Conservation (phyloP, 37 sponge, comb jelly and placozoan species). For the Spongilla lacustris region DNA sequence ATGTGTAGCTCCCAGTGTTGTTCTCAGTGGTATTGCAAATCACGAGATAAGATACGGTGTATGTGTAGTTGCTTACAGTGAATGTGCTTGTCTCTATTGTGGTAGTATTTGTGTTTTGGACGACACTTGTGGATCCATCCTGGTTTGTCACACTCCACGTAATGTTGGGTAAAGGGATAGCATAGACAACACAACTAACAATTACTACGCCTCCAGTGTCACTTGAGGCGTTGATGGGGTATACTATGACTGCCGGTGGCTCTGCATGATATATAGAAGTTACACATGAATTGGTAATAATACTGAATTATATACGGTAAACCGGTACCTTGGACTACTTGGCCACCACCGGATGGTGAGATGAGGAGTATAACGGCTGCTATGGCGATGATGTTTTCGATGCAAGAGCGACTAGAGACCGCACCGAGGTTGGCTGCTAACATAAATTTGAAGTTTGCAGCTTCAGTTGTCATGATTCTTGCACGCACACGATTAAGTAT, state of each 20-base stretch:
- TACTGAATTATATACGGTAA: too few species aligned
- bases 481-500: too few species aligned
- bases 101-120: not conserved
- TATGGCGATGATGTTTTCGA: not conserved
- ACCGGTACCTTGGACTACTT: not conserved
- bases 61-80: not conserved
- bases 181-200: not conserved
- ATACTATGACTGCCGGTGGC: not conserved
- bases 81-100: not conserved
- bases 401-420: not conserved
- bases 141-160: not conserved
- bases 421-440: not conserved
- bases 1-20: not conserved
- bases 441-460: not conserved
- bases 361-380: not conserved
- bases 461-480: too few species aligned
- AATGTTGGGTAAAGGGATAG: not conserved
- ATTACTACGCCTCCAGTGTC: not conserved
- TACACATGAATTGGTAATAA: too few species aligned
- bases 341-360: not conserved
- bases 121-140: not conserved
- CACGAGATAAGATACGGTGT: not conserved
- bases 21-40: not conserved
- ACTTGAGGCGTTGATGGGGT: not conserved
- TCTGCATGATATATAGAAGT: not conserved